phyloP scores from a whole-genome alignment of 2,797 vertebrate species.

The Smutsia gigantea region DNA sequence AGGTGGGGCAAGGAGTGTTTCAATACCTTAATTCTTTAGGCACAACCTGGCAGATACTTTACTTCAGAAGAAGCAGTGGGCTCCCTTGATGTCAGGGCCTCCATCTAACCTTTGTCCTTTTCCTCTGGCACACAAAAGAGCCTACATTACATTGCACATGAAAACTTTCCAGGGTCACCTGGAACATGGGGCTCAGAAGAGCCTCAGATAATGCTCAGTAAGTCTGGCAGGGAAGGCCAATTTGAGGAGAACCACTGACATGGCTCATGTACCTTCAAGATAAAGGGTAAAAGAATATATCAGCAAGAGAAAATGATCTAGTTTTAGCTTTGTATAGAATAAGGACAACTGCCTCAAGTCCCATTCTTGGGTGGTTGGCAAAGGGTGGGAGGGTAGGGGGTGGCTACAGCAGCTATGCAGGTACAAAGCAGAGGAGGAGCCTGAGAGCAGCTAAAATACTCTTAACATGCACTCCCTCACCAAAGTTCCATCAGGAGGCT shows the following conservation, averaged over 20 bases:
- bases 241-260: conserved; percentile 31
- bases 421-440: background rate
- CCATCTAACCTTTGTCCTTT: background rate
- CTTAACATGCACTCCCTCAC: background rate
- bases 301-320: background rate
- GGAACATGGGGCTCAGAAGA: background rate
- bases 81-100: background rate
- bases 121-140: background rate
- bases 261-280: background rate
- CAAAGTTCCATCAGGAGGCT: background rate
- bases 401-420: background rate
- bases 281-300: conserved; percentile 43
- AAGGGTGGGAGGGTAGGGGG: background rate
- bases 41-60: background rate
- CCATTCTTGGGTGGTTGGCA: background rate
- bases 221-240: background rate
- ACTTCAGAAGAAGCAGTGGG: background rate
- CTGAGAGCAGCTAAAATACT: conserved; percentile 2
- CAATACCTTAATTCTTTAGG: conserved; percentile 25
- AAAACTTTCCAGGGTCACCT: conserved; percentile 34
- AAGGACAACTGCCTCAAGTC: background rate
- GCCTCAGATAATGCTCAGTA: background rate
- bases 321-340: conserved; percentile 12
- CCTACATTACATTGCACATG: background rate
- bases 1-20: background rate